Conservation (phyloP, 2,888 invertebrate genomes). For the Drosophila bunnanda region DNA sequence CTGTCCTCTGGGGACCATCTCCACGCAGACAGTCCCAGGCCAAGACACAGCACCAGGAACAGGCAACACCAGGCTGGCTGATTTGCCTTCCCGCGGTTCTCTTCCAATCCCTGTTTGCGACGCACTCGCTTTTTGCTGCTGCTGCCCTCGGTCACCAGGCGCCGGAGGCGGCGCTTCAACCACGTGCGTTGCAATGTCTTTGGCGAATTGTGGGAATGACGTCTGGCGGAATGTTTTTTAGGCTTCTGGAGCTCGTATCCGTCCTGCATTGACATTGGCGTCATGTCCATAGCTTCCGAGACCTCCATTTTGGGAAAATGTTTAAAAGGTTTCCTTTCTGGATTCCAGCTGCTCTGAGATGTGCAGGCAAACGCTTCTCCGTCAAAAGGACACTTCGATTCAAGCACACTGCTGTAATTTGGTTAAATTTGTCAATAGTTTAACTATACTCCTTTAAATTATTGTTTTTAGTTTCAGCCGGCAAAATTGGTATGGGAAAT, state of each 20-base stretch:
- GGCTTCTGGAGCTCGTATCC: neutral
- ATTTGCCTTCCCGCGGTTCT: neutral
- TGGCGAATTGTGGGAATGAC: neutral
- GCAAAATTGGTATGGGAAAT: neutral
- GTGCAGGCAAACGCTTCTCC: neutral
- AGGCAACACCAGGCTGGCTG: neutral
- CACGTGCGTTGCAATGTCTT: slow-evolving; percentile 5
- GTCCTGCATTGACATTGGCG: neutral
- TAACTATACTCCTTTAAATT: neutral
- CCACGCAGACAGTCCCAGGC: neutral
- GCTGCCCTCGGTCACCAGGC: neutral
- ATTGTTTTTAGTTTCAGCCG: neutral
- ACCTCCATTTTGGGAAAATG: neutral
- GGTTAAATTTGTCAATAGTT: neutral
- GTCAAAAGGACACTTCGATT: neutral
- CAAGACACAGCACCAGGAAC: neutral
- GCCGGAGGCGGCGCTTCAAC: neutral
- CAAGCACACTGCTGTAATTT: too few relatives aligned
- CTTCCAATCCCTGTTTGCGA: neutral
- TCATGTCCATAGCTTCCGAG: neutral
- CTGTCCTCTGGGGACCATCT: neutral
- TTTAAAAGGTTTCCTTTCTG: neutral
- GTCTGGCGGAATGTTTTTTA: neutral
- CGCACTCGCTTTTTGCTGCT: neutral
- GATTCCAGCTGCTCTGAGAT: neutral